Evolutionary conservation across 1,140 invertebrate species (phyloP), one percentile per base, ranked within the genome.

Genomic region (Scaptomyza hsui): DNA sequence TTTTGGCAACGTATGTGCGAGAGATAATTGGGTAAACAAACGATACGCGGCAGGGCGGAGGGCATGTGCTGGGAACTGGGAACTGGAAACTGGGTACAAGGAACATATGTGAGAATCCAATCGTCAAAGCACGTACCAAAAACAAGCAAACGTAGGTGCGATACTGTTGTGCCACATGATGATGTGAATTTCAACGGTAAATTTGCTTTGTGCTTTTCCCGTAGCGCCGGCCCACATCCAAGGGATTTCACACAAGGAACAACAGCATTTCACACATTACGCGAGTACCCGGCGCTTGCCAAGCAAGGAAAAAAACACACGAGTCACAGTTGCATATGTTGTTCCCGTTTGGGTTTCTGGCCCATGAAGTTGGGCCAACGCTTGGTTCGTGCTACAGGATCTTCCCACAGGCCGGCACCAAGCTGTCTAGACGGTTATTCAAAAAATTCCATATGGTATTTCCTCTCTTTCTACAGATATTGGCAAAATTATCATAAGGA

Each of bases 261-360:
- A 42, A 32, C 26, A 42, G 26, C 26, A 75, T 60, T 45, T 67
- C 63, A 65, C 74, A 82, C 79, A 71, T 67, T 63, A 71, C 51
- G 49, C 65, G 65, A 44, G 13, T 3, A 42, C 29, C 29, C 80
- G 80, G 81, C 81, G 81, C 77, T 81, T 70, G 41, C 6, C 5
- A 29, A n/a, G 10, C 37, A 49, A 47, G 59, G 45, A 59, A 55
- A 62, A 78, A 86, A 77, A 81, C 72, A 89, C 75, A 78, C 75
- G 67, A 78, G 82, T 79, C 78, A 78, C 48, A 78, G 78, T 82
- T 88, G 60, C 82, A 88, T 88, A 89, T 88, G 78, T 78, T 82
- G 51, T 7, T 21, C 37, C 24, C 35, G 51, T 41, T 29, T 61
- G 21, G 19, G 24, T 51, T 39, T 29, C 15, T 24, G 45, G 21